Evolutionary conservation across 2,888 invertebrate species (phyloP).

Genomic region (Chironomus tentans): DNA sequence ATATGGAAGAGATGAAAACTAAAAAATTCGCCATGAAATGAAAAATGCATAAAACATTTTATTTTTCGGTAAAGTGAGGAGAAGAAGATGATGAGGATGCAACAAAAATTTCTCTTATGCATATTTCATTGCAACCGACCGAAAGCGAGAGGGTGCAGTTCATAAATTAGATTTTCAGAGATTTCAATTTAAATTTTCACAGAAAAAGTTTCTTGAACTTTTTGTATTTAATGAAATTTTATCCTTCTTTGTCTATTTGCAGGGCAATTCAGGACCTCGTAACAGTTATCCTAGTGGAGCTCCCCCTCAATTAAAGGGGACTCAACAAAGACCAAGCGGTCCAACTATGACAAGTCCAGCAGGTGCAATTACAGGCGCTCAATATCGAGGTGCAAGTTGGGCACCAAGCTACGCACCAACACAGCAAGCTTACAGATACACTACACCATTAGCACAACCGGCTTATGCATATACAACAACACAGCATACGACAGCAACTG

Average conservation of each 20-base stretch:
- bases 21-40: not conserved
- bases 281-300: conserved; percentile 35
- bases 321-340: conserved; percentile 22
- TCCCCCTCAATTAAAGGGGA: conserved; percentile 11
- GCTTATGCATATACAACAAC: conserved; percentile 43
- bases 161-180: not conserved
- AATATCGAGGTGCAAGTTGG: conserved; percentile 40
- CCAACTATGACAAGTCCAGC: conserved; percentile 44
- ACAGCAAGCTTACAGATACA: conserved; percentile 42
- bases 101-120: not conserved
- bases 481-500: conserved; percentile 42
- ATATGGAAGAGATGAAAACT: not conserved
- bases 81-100: not conserved
- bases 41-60: not conserved
- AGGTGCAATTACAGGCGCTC: conserved; percentile 41
- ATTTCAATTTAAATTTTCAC: no score
- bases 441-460: conserved; percentile 42
- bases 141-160: not conserved
- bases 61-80: not conserved
- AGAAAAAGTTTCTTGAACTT: not conserved
- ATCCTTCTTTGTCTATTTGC: conserved; percentile 28
- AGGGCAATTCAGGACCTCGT: conserved; percentile 38
- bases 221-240: not conserved
- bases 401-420: conserved; percentile 43
- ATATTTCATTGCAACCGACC: not conserved